phyloP scores from a whole-genome alignment of 2,797 vertebrate species.

The Loris lydekkerianus region DNA sequence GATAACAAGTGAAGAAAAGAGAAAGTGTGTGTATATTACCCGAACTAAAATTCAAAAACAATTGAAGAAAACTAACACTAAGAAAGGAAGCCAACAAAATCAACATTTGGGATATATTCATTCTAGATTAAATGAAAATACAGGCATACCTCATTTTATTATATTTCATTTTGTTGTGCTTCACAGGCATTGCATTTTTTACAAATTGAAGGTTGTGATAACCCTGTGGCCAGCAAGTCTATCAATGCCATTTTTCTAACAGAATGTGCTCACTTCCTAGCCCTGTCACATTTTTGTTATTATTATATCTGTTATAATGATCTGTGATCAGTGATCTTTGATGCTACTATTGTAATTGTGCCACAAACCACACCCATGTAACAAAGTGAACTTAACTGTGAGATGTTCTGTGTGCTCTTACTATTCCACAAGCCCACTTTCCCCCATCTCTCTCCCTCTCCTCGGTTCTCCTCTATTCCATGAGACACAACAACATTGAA shows the following conservation, averaged over 20 bases:
- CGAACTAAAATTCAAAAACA: not conserved
- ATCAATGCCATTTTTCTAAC: not conserved
- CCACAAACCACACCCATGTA: not conserved
- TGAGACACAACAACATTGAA: not conserved
- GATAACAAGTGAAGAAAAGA: not conserved
- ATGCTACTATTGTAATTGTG: not conserved
- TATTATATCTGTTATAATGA: not conserved
- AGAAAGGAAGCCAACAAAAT: not conserved
- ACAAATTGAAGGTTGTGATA: not conserved
- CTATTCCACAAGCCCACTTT: not conserved
- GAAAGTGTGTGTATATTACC: not conserved
- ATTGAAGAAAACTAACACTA: not conserved
- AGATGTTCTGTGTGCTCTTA: not conserved
- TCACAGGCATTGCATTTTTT: not conserved
- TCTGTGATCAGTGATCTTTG: not conserved
- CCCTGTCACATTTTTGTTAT: not conserved
- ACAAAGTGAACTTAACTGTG: not conserved
- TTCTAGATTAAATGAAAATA: conserved; percentile 25
- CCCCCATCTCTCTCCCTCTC: not conserved
- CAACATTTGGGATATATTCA: not conserved
- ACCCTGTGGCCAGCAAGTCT: not conserved
- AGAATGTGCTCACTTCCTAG: not conserved
- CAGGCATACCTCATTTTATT: not conserved
- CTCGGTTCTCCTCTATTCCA: not conserved
- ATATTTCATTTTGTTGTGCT: not conserved